Percentiles rank a stretch among this genome's conserved stretches.
These are phyloP conservation scores for Vannuccia rotundouncinata DNA, from an alignment of 2,888 invertebrate genomes.

Conservation along the genomic window DNA sequence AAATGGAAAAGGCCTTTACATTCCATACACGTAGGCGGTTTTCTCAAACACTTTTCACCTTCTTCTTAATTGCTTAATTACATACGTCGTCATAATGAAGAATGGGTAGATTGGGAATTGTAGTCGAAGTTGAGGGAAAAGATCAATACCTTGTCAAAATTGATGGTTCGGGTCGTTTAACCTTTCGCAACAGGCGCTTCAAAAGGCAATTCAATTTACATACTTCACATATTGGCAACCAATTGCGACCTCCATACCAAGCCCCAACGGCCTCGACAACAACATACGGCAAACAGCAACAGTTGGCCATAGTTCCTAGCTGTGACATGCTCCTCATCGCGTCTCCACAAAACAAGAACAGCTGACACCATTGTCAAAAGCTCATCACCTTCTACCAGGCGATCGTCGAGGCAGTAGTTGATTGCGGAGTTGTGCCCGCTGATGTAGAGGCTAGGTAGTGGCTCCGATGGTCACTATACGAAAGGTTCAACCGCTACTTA, in stretches of 20 bases:
- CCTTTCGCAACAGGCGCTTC: neutral
- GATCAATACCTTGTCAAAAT: neutral
- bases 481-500: neutral
- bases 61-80: too few relatives aligned
- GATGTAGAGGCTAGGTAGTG: neutral
- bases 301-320: neutral
- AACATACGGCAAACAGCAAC: neutral
- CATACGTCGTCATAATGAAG: too few relatives aligned
- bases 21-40: too few relatives aligned
- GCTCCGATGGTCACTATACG: neutral
- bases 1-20: too few relatives aligned
- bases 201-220: neutral
- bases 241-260: neutral
- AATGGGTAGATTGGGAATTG: neutral
- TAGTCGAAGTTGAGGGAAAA: neutral
- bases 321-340: neutral
- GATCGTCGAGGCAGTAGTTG: neutral
- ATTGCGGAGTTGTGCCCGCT: neutral
- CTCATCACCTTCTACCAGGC: too few relatives aligned
- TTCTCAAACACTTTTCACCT: too few relatives aligned
- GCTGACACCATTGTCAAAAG: neutral
- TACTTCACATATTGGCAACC: neutral
- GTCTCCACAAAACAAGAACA: neutral
- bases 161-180: neutral
- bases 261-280: neutral